Evolutionary conservation across 2,113 vertebrate genomes (phyloP), one percentile per base, ranked within the genome.

Genomic region (Halcyon malimbica): DNA sequence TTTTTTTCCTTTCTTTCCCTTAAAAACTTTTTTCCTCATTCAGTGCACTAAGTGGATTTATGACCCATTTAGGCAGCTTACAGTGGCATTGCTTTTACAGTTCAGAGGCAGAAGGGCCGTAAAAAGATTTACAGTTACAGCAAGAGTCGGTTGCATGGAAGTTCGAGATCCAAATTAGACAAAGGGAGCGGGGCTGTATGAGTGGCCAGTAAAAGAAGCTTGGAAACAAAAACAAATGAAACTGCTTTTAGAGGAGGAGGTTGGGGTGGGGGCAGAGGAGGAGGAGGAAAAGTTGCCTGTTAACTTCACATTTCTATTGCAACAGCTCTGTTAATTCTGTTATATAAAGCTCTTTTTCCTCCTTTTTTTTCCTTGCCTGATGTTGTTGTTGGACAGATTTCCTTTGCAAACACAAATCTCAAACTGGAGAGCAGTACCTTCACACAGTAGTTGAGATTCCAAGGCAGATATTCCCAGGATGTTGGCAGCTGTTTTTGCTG

Each of bases 301-400:
- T 87, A 91, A 94, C 87, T 96, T 87, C 90, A 69, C 2, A 1
- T 93, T 94, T 69, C 87, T 92, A 70, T 94, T 97, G 95, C 89
- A 78, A 90, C 92, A 92, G 91, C 79, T 94, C 93, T 90, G 84
- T 92, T 96, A 85, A 96, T 91, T 97, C 83, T 95, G 87, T 95
- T 97, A 88, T 56, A 95, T 93, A 96, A 97, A 95, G 90, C 80
- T 75, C 57, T 68, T 95, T 96, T 96, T 90, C 93, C 94, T 95
- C 51, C 53, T 13, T 82, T 91, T 89, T 81, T 87, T 90, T 84
- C 92, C 89, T 81, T 71, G 93, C 83, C 48, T 12, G 0, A 1
- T 97, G 95, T 96, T 97, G 94, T 96, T 97, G 89, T 97, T 97
- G 96, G 97, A 97, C 88, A 86, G 90, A 67, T 89, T 94, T 94